Base-by-base conservation (phyloP, 2,888 invertebrate species). In the Podotricha telesiphe region DNA sequence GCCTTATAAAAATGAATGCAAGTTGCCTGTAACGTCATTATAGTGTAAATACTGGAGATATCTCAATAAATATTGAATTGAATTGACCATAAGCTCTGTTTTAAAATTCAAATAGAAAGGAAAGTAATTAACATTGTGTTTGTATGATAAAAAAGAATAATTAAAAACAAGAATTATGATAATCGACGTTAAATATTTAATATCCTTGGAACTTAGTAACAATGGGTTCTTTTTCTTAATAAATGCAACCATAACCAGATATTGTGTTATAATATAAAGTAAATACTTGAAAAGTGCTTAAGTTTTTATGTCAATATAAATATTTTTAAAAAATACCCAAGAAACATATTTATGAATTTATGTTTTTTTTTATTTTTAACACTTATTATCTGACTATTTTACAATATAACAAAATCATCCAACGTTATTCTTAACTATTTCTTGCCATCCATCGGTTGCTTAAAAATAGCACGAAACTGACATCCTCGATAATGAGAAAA, bases 121-220 rank as follows among this genome's bases (percentile, higher is more conserved):
- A 10, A 53, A 53, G 50, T 22, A 55, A 55, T 55, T 37, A 55
- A 55, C 28, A 37, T 37, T 11, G 28, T 28, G 8, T 0, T 55
- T 34, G 34, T 55, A 55, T 34, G 55, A 55, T 55, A 55, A 55
- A 55, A 55, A 53, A 53, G 15, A 42, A 42, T 13, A n/a, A n/a
- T 53, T 28, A 53, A 53, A 53, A 53, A n/a, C 34, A 34, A 17
- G 28, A 53, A 53, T 7, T 51, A 28, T n/a, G 53, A 1, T 28
- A 34, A 17, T 55, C 37, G 11, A 55, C 17, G 55, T 1, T 34
- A 37, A 37, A 17, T 34, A 17, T 55, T 55, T 37, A 11, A 55
- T 55, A 53, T 53, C 28, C 34, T 42, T 11, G 42, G 42, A 13
- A 13, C 13, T 42, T n/a, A 53, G 17, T 10, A 10, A 53, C 17